Evolutionary conservation across 2,888 invertebrate species (phyloP).

Genomic region (Cinara cedri): DNA sequence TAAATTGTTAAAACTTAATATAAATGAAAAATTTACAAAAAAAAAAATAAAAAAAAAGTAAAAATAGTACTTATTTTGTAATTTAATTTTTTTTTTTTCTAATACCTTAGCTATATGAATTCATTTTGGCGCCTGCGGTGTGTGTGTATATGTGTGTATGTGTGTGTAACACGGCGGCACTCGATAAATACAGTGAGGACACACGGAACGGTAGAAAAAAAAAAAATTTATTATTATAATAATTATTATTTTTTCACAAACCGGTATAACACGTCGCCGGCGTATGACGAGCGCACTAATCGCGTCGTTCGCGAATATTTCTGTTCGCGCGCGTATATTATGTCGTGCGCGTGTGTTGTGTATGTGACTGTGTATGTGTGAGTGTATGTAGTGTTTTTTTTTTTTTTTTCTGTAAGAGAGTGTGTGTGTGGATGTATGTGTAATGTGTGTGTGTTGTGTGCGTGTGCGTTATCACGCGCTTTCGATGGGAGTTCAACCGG

Average conservation of each 20-base stretch:
- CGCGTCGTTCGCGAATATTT: constrained; percentile 52
- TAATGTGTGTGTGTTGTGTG: constrained; percentile 20
- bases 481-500: constrained; percentile 57
- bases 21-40: background rate
- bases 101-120: constrained; percentile 55
- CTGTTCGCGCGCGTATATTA: constrained; percentile 42
- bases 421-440: constrained; percentile 12
- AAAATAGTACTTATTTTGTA: background rate
- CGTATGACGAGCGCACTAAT: constrained; percentile 51
- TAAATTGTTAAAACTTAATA: background rate
- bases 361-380: background rate
- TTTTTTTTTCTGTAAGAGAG: background rate
- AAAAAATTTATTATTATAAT: constrained; percentile 35
- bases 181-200: constrained; percentile 25
- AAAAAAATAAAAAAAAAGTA: background rate
- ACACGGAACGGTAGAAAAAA: constrained; percentile 49
- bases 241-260: constrained; percentile 48
- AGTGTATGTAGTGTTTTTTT: background rate
- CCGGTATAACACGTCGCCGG: constrained; percentile 53
- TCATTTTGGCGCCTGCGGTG: constrained; percentile 56
- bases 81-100: constrained; percentile 18
- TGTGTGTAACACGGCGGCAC: constrained; percentile 55
- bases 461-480: constrained; percentile 53
- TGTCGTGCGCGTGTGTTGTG: constrained; percentile 36
- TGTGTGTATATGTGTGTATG: constrained; percentile 37